A percentile compares a stretch with the other conserved stretches of the same genome.
phyloP scores from a whole-genome alignment of 37 sponge, comb jelly and placozoan genomes.

The Aplysina aerophoba region DNA sequence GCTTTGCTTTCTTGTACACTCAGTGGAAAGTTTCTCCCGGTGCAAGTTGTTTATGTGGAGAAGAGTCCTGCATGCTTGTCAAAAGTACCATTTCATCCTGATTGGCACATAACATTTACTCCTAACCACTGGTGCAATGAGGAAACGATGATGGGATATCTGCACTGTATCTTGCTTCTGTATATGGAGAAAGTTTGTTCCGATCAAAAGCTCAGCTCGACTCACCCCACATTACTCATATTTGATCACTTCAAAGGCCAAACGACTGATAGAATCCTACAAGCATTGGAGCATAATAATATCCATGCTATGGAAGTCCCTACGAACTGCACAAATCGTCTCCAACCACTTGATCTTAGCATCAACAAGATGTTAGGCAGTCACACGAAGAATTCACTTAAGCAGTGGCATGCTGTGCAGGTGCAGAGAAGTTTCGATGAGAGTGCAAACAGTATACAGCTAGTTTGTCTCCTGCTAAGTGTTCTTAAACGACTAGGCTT shows the following conservation, averaged over 20 bases:
- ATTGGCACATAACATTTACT: slow-evolving; percentile 19
- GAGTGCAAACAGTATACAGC: background rate
- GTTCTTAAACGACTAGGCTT: slow-evolving; percentile 9
- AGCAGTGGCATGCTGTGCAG: slow-evolving; percentile 21
- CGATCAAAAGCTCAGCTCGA: background rate
- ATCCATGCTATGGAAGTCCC: slow-evolving; percentile 21
- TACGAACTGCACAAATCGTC: slow-evolving; percentile 42
- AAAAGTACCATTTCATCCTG: slow-evolving; percentile 15
- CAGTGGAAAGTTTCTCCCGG: slow-evolving; percentile 4
- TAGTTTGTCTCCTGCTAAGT: background rate
- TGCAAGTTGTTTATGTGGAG: slow-evolving; percentile 33
- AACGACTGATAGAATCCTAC: background rate
- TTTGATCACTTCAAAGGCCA: slow-evolving; percentile 54
- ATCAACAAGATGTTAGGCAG: slow-evolving; percentile 33
- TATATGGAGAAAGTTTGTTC: background rate
- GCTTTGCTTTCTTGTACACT: slow-evolving; percentile 36
- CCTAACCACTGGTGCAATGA: slow-evolving; percentile 47
- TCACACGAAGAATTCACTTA: background rate
- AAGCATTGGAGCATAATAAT: slow-evolving; percentile 3
- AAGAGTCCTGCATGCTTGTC: slow-evolving; percentile 37
- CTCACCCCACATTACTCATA: slow-evolving; percentile 5
- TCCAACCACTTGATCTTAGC: slow-evolving; percentile 54
- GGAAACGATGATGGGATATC: slow-evolving; percentile 28
- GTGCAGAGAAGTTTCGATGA: background rate
- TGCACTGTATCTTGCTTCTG: slow-evolving; percentile 4